phyloP scores from a whole-genome alignment of 92 coral and sea anemone species.

The Virgularia gustaviana region DNA sequence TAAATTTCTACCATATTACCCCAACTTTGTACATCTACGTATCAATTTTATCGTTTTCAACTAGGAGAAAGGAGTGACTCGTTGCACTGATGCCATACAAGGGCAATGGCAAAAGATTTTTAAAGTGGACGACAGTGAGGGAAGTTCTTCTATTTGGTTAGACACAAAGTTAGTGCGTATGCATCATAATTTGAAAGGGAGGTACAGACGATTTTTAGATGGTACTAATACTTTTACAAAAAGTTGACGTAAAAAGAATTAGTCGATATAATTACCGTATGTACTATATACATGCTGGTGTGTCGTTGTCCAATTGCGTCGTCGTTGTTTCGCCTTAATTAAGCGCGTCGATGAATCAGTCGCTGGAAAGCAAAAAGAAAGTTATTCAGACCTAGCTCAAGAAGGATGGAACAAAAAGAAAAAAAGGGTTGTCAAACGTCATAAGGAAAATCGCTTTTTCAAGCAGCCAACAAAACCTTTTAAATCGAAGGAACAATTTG shows the following conservation, averaged over 20 bases:
- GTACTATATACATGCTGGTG: no score
- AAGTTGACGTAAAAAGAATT: not conserved
- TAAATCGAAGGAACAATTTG: not conserved
- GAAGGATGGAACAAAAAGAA: not conserved
- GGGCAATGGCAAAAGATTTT: conserved; percentile 15
- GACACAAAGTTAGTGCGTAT: conserved; percentile 1
- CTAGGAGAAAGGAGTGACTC: conserved; percentile 5
- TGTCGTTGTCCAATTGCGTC: no score
- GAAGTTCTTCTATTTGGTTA: not conserved
- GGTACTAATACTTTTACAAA: not conserved
- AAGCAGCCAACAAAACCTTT: not conserved
- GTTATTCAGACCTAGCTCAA: not conserved
- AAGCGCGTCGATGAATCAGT: not conserved
- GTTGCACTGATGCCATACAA: conserved; percentile 15
- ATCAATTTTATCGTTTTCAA: not conserved
- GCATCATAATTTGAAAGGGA: not conserved
- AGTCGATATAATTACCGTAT: not conserved
- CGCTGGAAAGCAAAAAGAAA: not conserved
- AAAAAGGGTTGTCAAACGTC: not conserved
- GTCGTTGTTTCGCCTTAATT: not conserved
- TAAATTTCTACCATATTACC: not conserved
- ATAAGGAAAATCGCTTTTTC: not conserved
- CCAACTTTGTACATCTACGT: not conserved
- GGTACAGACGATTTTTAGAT: not conserved
- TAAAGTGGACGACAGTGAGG: not conserved